These are phyloP conservation scores for Leptogaster cylindrica DNA, from an alignment of 2,888 invertebrate species.

Conservation along the genomic window DNA sequence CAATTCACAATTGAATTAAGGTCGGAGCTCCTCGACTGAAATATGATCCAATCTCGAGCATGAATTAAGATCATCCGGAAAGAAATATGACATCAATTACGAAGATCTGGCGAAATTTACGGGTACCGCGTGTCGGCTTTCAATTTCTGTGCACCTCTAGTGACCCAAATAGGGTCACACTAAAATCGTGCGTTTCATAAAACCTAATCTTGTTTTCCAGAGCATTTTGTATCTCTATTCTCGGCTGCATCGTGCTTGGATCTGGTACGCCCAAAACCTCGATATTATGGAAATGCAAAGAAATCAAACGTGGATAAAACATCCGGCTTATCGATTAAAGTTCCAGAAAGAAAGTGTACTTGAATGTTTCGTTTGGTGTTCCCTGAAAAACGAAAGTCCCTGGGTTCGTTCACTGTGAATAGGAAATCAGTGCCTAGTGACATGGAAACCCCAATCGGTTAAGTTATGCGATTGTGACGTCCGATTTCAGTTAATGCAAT, in stretches of 20 bases:
- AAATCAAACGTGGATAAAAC: conserved; percentile 9
- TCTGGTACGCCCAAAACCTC: conserved; percentile 3
- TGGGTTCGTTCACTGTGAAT: conserved; percentile 44
- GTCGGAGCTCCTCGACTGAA: no score
- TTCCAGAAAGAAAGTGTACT: conserved; percentile 26
- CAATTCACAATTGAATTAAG: no score
- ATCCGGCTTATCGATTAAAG: conserved; percentile 26
- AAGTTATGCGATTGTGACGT: not conserved
- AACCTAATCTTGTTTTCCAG: no score
- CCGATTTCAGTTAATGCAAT: not conserved
- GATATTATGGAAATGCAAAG: conserved; percentile 1
- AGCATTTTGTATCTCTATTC: no score
- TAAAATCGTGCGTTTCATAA: no score
- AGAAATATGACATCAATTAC: no score
- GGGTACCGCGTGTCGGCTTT: no score
- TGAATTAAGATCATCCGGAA: no score
- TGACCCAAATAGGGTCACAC: no score
- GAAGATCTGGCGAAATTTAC: no score
- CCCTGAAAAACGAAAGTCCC: conserved; percentile 45
- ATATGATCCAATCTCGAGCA: no score
- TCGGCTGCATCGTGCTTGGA: not conserved
- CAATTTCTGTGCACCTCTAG: no score
- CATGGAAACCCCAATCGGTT: conserved; percentile 31
- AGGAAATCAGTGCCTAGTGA: conserved; percentile 21
- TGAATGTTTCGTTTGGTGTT: not conserved